Base-by-base conservation (phyloP, 2,888 invertebrate genomes). In the Dynastes grantii region DNA sequence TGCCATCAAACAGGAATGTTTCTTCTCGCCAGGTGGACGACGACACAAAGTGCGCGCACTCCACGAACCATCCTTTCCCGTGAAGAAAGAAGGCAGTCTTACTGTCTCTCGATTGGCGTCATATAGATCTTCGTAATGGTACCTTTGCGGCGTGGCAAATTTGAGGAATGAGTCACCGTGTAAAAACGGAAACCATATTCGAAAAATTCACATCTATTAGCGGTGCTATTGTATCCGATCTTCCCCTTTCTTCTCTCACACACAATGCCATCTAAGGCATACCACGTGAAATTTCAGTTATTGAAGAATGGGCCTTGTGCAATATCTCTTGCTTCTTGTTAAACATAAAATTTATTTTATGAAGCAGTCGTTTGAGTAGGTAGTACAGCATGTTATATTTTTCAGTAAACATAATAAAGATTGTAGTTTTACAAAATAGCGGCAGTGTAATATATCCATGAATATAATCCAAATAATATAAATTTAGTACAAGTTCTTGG, bases 31-130 rank as follows among this genome's bases (percentile, higher is more conserved):
- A 71, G 71, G 71, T 71, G 71, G 55, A 71, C 71, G 16, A 22
- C 58, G 71, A 55, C 9, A 71, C 55, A 71, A 58, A 71, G 55
- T 71, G 71, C 37, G 55, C 71, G 55, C 71, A 71, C 58, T 71
- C 71, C 71, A 53, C 32, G 37, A 58, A 55, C 16, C 13, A 37
- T 55, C 22, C 22, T 16, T 22, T 55, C 22, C 16, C 55, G 37
- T 71, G 55, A 53, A 70, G 53, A 53, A 70, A 53, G 29, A 32
- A 37, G 71, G 55, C 71, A 55, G 55, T 55, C 55, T 37, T 53
- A 22, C 71, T 32, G 55, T 55, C 55, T 37, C 70, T 37, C 55
- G n/a, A 71, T 40, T 71, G 71, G 71, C 71, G 71, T 71, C 71
- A 58, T 37, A 53, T 70, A 53, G 55, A 71, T 55, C 37, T 55